Percentiles rank a stretch among this genome's conserved stretches.
phyloP scores from a whole-genome alignment of 2,797 vertebrate species.

The Caiman crocodilus region DNA sequence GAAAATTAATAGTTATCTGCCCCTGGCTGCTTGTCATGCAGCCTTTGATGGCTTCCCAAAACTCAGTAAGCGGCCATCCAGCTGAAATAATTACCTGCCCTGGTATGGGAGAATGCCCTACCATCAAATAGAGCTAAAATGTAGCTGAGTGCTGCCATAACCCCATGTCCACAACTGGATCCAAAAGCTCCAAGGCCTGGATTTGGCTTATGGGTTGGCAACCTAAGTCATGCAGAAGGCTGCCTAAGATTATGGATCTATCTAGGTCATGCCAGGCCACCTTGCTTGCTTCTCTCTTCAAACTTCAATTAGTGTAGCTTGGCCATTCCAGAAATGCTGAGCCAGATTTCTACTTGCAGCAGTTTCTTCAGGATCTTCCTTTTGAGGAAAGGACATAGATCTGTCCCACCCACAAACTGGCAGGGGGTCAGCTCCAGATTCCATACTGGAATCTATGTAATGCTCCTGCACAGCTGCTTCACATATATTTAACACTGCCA shows the following conservation, averaged over 20 bases:
- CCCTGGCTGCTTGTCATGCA: too few relatives aligned
- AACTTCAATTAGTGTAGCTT: background rate
- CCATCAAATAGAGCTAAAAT: too few relatives aligned
- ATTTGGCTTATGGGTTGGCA: too few relatives aligned
- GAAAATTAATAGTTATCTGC: too few relatives aligned
- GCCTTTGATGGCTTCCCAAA: too few relatives aligned
- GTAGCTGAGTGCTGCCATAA: too few relatives aligned
- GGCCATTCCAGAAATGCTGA: background rate
- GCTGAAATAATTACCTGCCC: too few relatives aligned
- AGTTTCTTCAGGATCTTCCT: conserved; percentile 26
- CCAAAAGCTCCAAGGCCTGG: too few relatives aligned
- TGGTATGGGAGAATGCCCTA: too few relatives aligned
- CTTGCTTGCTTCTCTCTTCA: background rate
- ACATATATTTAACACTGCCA: conserved; percentile 31
- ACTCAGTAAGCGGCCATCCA: too few relatives aligned
- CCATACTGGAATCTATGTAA: conserved; percentile 38
- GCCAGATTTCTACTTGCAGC: background rate
- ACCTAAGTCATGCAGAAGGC: background rate
- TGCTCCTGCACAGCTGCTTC: conserved; percentile 58
- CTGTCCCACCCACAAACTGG: background rate
- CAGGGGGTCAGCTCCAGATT: background rate
- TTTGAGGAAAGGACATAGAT: background rate
- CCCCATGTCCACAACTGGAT: too few relatives aligned
- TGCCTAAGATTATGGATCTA: background rate
- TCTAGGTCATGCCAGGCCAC: background rate